These are phyloP conservation scores for Myotis pilosus DNA, from an alignment of 2,797 vertebrate genomes.

Conservation along the genomic window DNA sequence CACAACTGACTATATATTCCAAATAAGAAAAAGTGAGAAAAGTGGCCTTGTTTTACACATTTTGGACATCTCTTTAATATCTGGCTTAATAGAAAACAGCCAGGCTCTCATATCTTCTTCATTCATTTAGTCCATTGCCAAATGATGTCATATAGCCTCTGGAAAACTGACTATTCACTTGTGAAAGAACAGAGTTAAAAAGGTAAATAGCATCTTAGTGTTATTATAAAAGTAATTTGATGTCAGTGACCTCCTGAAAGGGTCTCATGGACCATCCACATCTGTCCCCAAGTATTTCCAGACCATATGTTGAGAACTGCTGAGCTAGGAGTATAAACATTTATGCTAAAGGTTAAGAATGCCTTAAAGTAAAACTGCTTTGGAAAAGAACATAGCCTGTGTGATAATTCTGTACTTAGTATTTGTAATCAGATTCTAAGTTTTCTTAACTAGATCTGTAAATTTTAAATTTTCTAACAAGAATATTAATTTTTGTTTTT, in stretches of 20 bases:
- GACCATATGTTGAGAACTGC: not conserved
- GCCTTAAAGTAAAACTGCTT: not conserved
- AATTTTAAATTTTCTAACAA: not conserved
- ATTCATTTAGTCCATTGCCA: not conserved
- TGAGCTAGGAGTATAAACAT: not conserved
- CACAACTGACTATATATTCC: not conserved
- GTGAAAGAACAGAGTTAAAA: not conserved
- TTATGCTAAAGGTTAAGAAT: constrained; percentile 43
- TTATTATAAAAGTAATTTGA: constrained; percentile 20
- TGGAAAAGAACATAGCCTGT: not conserved
- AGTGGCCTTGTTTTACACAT: not conserved
- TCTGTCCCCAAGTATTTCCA: not conserved
- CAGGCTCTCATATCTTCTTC: not conserved
- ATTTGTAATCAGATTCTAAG: not conserved
- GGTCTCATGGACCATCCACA: not conserved
- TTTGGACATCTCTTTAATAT: not conserved
- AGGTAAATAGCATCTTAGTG: not conserved
- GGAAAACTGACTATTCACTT: not conserved
- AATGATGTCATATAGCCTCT: not conserved
- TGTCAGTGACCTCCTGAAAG: not conserved
- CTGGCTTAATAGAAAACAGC: not conserved
- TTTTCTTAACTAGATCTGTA: constrained; percentile 11
- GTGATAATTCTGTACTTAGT: not conserved
- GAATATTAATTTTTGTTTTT: not conserved
- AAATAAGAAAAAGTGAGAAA: not conserved